phyloP scores from a whole-genome alignment of 2,888 invertebrate genomes.

The Heliothis peltigera region DNA sequence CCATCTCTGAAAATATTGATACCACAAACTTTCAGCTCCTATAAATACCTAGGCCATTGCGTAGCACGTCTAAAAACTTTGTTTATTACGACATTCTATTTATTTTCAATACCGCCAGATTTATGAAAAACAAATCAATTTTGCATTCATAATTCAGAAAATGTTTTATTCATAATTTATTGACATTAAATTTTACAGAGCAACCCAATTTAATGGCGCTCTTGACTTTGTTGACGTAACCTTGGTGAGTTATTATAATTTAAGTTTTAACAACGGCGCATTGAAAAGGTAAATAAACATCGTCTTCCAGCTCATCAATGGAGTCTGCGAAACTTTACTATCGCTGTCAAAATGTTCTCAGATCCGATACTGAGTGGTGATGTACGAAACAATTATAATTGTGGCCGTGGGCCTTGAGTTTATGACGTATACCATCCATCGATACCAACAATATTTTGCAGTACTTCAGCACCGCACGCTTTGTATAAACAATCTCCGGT shows the following conservation, averaged over 20 bases:
- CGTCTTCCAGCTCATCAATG: slow-evolving; percentile 49
- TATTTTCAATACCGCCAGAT: slow-evolving; percentile 19
- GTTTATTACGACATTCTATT: slow-evolving; percentile 23
- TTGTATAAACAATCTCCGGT: slow-evolving; percentile 20
- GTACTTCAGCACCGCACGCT: slow-evolving; percentile 22
- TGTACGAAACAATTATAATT: slow-evolving; percentile 41
- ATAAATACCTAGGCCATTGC: slow-evolving; percentile 11
- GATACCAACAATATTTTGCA: slow-evolving; percentile 30
- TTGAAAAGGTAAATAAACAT: slow-evolving; percentile 55
- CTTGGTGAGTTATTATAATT: slow-evolving; percentile 59
- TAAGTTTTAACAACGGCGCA: slow-evolving; percentile 61
- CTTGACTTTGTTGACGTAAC: slow-evolving; percentile 68
- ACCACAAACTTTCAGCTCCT: slow-evolving; percentile 5
- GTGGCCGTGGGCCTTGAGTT: slow-evolving; percentile 28
- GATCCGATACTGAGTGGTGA: slow-evolving; percentile 41
- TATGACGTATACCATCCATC: slow-evolving; percentile 28
- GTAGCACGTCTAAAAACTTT: slow-evolving; percentile 13
- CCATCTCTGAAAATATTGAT: slow-evolving; percentile 6
- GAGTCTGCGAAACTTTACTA: slow-evolving; percentile 56
- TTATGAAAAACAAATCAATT: slow-evolving; percentile 13
- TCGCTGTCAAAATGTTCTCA: slow-evolving; percentile 50
- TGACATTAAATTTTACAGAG: slow-evolving; percentile 48
- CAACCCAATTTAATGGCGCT: slow-evolving; percentile 54
- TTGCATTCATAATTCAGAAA: slow-evolving; percentile 21
- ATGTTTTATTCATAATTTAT: slow-evolving; percentile 43